Evolutionary conservation across 2,797 vertebrate genomes (phyloP).

Genomic region (Mormyrops boulengeri): DNA sequence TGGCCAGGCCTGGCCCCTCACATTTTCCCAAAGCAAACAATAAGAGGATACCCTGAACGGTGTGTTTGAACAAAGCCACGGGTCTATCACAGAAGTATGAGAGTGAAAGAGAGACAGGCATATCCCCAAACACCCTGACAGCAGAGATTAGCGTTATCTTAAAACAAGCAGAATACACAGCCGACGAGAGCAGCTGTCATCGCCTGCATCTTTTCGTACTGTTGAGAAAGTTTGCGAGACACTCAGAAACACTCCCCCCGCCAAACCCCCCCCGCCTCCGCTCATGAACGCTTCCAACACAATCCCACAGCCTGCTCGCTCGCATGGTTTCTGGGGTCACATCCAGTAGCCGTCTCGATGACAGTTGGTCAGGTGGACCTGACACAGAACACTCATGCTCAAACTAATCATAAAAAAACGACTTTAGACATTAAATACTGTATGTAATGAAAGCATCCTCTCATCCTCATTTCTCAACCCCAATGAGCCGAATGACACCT

Average conservation of each 20-base stretch:
- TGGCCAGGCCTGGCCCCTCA: not conserved
- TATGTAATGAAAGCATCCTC: not conserved
- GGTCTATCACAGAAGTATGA: not conserved
- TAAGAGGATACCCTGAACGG: not conserved
- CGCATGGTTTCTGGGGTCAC: not conserved
- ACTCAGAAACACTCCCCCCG: not conserved
- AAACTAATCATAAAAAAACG: not conserved
- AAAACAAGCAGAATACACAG: constrained; percentile 8
- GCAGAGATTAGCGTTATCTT: constrained; percentile 18
- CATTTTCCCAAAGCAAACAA: not conserved
- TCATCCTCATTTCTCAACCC: not conserved
- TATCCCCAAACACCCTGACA: not conserved
- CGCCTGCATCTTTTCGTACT: constrained; percentile 11
- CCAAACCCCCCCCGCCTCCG: too few species aligned
- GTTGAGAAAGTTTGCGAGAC: constrained; percentile 3
- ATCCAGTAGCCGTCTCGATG: not conserved
- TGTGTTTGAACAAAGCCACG: not conserved
- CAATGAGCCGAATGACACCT: not conserved
- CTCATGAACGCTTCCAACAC: not conserved
- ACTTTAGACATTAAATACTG: not conserved
- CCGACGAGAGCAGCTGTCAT: constrained; percentile 10
- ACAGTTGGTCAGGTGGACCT: not conserved
- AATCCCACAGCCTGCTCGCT: not conserved
- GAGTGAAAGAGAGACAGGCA: not conserved
- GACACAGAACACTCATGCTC: not conserved